Base-by-base conservation (phyloP, 2,888 invertebrate genomes). In the Zaprionus lineosus region DNA sequence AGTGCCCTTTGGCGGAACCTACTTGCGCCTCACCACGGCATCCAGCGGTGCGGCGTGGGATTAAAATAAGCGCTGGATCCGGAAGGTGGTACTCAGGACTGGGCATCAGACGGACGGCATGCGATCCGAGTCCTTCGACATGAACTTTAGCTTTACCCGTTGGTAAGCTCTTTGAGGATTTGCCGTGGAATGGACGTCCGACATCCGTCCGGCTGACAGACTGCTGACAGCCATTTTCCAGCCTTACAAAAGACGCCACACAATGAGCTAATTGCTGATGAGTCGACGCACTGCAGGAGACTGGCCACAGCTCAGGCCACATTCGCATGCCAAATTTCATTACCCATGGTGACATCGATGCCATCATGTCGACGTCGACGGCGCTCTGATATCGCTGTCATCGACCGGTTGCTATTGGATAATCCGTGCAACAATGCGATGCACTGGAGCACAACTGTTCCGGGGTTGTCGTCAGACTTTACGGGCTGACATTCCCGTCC, bases 101-200 rank as follows among this genome's bases (percentile, higher is more conserved):
- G n/a, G n/a, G n/a, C n/a, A n/a, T n/a, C n/a, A n/a, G n/a, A n/a
- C 11, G 2, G 3, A 9, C 4, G 26, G 7, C 7, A 26, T 2
- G n/a, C 11, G 7, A 15, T 8, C 26, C 8, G 28, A 28, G 21
- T 34, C n/a, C n/a, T n/a, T n/a, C 36, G 31, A 26, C 39, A 24
- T 11, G 12, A 34, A 8, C 36, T 37, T 9, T 33, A 19, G 78
- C 69, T 79, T 74, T 77, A 65, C 74, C 77, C 83, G 55, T 75
- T 64, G 40, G 47, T 74, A 79, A 81, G 85, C 85, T 85, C 83
- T 58, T 81, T 85, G 82, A 75, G 84, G 82, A 72, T 74, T 74
- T 74, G 39, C 28, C 41, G 9, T 18, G 4, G 43, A 21, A 7
- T 40, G 21, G 59, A 40, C 40, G 18, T n/a, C 40, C 9, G 19